Base-by-base conservation (phyloP, 2,888 invertebrate genomes). In the Trachelus tabidus region DNA sequence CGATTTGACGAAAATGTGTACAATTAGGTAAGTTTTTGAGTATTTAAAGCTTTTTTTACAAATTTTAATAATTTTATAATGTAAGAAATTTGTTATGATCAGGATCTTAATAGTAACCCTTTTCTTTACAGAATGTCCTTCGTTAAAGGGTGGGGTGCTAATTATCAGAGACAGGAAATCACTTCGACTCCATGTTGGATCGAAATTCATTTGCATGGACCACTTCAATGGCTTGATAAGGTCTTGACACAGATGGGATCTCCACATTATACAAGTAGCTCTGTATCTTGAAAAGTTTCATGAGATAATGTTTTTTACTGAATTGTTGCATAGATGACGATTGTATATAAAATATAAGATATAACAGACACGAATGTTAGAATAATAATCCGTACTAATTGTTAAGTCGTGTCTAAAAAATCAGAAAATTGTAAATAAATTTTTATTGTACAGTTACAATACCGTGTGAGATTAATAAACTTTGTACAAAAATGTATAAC, bases 151-250 rank as follows among this genome's bases (percentile, higher is more conserved):
- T 99, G 98, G 98, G 98, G 98, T 34, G 98, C 98, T n/a, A 98
- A 98, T 92, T 99, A 99, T 92, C 98, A 98, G 89, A 94, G 98
- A n/a, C 98, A 98, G 91, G 98, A 98, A 89, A 98, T 99, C 23
- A 99, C 98, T 0, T 97, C 97, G 75, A 99, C 98, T 0, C 99
- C 99, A 0, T 99, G 98, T 90, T 99, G 99, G 99, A 98, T 99
- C 82, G 98, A 99, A 92, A 97, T 99, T 80, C 98, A 98, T 92
- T 93, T 99, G 33, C 97, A 98, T 90, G 98, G 98, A 4, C 98
- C 99, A 4, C 93, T 99, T 80, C 98, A 98, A 92, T 99, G 98
- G 98, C 92, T 99, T 82, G 99, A 99, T 92, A 97, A 98, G 92
- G 98, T 98, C 76, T 94, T 99, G 80, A 97, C 97, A 12, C 98